Evolutionary conservation across 2,888 invertebrate genomes (phyloP).

Genomic region (Epistrophe eligans): DNA sequence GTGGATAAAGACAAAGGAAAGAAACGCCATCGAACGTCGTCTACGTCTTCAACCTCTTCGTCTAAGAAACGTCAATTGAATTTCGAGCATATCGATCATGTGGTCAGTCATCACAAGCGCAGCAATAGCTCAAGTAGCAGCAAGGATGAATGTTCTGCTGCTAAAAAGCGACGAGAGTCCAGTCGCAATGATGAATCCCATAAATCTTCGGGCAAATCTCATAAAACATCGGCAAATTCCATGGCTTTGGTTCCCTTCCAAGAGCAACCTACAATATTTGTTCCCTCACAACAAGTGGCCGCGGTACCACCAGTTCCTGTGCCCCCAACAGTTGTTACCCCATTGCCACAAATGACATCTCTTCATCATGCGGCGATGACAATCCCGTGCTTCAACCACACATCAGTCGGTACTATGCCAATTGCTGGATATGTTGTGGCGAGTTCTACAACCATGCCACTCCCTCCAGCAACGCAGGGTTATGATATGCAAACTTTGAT

Average conservation of each 20-base stretch:
- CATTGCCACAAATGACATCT: conserved; percentile 17
- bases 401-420: conserved; percentile 59
- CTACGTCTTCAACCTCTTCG: conserved; percentile 72
- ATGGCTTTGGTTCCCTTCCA: conserved; percentile 60
- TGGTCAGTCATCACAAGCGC: conserved; percentile 76
- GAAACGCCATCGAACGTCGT: conserved; percentile 79
- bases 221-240: conserved; percentile 39
- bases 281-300: conserved; percentile 19
- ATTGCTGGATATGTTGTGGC: conserved; percentile 75
- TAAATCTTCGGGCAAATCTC: conserved; percentile 45
- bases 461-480: conserved; percentile 77
- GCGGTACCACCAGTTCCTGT: neutral
- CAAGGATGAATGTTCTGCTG: conserved; percentile 57
- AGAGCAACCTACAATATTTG: conserved; percentile 38
- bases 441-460: conserved; percentile 77
- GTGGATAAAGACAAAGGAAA: conserved; percentile 83
- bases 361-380: conserved; percentile 73
- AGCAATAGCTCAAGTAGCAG: conserved; percentile 60
- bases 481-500: conserved; percentile 72
- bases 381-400: conserved; percentile 76
- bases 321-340: neutral
- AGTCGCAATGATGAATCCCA: conserved; percentile 77
- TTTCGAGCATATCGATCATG: conserved; percentile 84
- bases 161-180: conserved; percentile 79
- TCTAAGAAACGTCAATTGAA: conserved; percentile 84